Evolutionary conservation across 2,888 invertebrate genomes (phyloP), one percentile per base, ranked within the genome.

Genomic region (Drosophila anceps): DNA sequence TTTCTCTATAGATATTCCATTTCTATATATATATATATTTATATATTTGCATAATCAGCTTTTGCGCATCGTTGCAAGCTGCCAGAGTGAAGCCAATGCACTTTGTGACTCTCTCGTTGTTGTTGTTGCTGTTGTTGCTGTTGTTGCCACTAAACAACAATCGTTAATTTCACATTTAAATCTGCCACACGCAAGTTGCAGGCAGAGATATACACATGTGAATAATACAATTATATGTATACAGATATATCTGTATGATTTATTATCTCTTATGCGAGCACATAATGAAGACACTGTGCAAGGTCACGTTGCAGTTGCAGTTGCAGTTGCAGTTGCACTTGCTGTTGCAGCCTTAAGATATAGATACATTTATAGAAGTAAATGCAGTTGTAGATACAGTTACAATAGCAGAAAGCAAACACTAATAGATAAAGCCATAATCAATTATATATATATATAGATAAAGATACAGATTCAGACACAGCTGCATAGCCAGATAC

Each of bases 1-100:
- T 29, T 0, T 27, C 5, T 39, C n/a, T 41, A 18, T 41, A 9
- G 4, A 51, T 41, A 33, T 53, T 46, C 24, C 20, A 50, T 64
- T n/a, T 35, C 13, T 37, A 20, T 43, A 57, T 50, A 51, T 43
- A 57, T 50, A 51, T 76, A 29, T 39, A 18, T 27, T n/a, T 54
- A 15, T 39, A 7, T 27, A 54, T 54, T 39, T 54, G n/a, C 48
- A 46, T 59, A 80, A 80, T 79, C 87, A 67, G 37, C 44, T 59
- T 78, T 72, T 57, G 63, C 65, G 85, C 82, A 79, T 77, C 83
- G 75, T 8, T 63, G 69, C 57, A 60, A 41, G 41, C 51, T 33
- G 10, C 43, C 13, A 31, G 37, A 35, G 46, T 51, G 20, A 54
- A 74, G 89, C 46, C 82, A 89, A 75, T 84, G 87, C 74, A 84